These are phyloP conservation scores for Griposia aprilina DNA, from an alignment of 2,888 invertebrate species.

Conservation along the genomic window DNA sequence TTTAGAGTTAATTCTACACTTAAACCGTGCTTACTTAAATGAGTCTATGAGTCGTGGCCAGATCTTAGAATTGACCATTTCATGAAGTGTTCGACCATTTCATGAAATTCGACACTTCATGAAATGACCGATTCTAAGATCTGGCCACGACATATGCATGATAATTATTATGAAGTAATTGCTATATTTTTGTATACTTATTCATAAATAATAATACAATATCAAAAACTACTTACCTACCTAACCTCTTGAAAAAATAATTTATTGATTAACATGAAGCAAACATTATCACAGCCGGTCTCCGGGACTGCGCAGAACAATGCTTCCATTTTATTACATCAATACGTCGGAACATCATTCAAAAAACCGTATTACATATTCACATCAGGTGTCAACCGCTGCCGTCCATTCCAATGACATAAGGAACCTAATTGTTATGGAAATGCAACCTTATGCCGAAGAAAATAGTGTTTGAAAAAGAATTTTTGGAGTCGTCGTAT, in stretches of 20 bases:
- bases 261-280: background rate
- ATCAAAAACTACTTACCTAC: too few species aligned
- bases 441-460: slow-evolving; percentile 20
- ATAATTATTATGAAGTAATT: background rate
- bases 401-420: slow-evolving; percentile 42
- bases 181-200: background rate
- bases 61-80: too few species aligned
- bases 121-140: too few species aligned
- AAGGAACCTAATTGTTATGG: background rate
- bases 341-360: slow-evolving; percentile 67
- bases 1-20: background rate
- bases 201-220: background rate
- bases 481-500: too few species aligned
- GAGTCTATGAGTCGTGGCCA: too few species aligned
- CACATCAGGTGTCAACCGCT: slow-evolving; percentile 62
- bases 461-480: background rate
- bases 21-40: background rate
- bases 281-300: slow-evolving; percentile 14
- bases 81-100: too few species aligned
- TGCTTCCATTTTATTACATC: slow-evolving; percentile 66
- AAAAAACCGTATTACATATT: slow-evolving; percentile 63
- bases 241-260: background rate
- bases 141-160: background rate
- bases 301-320: slow-evolving; percentile 62
- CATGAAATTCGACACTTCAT: too few species aligned